Base-by-base conservation (phyloP, 2,888 invertebrate species). In the Erebia palarica region DNA sequence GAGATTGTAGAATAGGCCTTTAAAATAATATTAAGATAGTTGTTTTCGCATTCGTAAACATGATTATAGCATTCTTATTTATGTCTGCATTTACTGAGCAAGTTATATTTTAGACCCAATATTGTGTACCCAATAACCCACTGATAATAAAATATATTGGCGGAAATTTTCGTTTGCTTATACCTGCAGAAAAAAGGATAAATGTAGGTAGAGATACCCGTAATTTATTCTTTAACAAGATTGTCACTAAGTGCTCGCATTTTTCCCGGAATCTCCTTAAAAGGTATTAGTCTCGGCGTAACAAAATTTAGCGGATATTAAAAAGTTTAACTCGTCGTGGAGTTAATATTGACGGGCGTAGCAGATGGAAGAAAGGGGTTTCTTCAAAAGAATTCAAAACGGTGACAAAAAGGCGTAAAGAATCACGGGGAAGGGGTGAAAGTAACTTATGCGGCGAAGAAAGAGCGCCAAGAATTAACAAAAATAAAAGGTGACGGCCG, bases 341-440 rank as follows among this genome's bases (percentile, higher is more conserved):
- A 94, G 93, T 94, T 94, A 93, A 93, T 94, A 94, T 93, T 93
- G 94, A 94, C 94, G 93, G 93, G 91, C 90, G 91, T 87, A 87
- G 89, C 92, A 91, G 92, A 92, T 92, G 93, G 86, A 88, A 87
- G 87, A 87, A 90, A 80, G 78, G 90, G 92, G 91, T 91, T 89
- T 84, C 88, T 87, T 90, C 87, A 90, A 92, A 93, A 92, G 91
- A 92, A 92, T 92, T 92, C 90, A 88, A 89, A 89, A 91, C 89
- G 92, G 90, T 89, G 93, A 92, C 92, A 92, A 93, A 93, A 93
- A 92, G 92, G 91, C 93, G 92, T 90, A 87, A 92, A 93, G 92
- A 92, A 92, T 90, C 90, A 88, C 89, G 85, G 86, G 82, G 81
- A 86, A 86, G 84, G 91, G 89, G 88, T 85, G 86, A 88, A 74